Base-by-base conservation (phyloP, 2,797 vertebrate species). In the Toxotes lorentzi region DNA sequence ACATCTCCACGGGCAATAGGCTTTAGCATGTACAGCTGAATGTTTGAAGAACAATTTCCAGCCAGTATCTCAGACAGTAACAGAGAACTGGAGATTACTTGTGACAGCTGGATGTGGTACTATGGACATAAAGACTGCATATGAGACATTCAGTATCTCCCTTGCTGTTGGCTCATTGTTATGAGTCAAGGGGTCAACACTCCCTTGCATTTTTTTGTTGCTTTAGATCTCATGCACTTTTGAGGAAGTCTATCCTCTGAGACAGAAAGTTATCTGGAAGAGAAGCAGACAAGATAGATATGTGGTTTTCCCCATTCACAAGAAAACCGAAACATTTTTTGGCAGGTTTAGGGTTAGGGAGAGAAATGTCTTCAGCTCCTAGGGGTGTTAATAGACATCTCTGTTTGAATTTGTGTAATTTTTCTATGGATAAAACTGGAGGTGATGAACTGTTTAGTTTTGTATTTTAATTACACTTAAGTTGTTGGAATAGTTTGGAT, bases 1-100 rank as follows among this genome's bases (percentile, higher is more conserved):
- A 86, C 84, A 85, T 91, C 82, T 88, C 86, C 72, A 85, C 43
- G 67, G 85, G 73, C 82, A 74, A 64, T 82, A 82, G 76, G 50
- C 72, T 83, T 76, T 56, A 81, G 57, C 71, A 75, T 82, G 85
- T 79, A 84, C 65, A 79, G 83, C 47, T 84, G 73, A 79, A 88
- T 73, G 82, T 88, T 81, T 87, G 3, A 86, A 72, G 71, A 83
- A 70, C 56, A 24, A 30, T 78, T 88, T 93, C 71, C 74, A 85
- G 71, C 64, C 81, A 79, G 63, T 64, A 53, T 50, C 48, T 61
- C 30, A 45, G 67, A 16, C 56, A 84, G 51, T 67, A 53, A 71
- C 34, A 50, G 74, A 41, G 64, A 75, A 51, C 71, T 71, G 57
- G 56, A 73, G 59, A 62, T 47, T 50, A 51, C 53, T 60, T 78